A percentile compares a stretch with the other conserved stretches of the same genome.
These are phyloP conservation scores for Hypomecis atomaria DNA, from an alignment of 2,888 invertebrate species.

Conservation along the genomic window DNA sequence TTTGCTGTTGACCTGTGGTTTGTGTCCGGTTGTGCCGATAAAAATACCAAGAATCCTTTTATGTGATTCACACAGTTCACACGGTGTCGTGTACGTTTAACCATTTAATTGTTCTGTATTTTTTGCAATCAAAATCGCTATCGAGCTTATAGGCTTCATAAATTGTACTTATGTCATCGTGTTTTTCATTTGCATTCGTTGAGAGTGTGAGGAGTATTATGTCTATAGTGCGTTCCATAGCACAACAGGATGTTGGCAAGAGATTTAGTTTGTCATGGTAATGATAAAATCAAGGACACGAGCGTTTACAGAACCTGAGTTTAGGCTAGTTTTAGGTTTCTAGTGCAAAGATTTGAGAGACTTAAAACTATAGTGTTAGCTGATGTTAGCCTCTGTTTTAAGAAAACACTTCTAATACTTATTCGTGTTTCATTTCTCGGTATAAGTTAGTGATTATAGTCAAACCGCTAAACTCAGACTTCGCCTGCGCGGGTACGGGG, in stretches of 20 bases:
- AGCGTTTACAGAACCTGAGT: conserved; percentile 8
- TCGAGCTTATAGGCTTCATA: conserved; percentile 44
- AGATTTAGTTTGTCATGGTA: conserved; percentile 14
- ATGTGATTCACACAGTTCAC: conserved; percentile 68
- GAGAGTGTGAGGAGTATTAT: conserved; percentile 4
- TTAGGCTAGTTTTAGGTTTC: neutral
- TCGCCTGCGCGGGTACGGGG: no score
- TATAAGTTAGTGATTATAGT: no score
- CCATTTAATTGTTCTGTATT: conserved; percentile 52
- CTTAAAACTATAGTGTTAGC: no score
- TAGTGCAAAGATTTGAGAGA: no score
- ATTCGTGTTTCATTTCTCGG: no score
- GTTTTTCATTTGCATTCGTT: conserved; percentile 44
- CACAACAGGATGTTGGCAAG: conserved; percentile 18
- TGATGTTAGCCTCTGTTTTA: no score
- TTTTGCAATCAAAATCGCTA: conserved; percentile 59
- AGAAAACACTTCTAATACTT: no score
- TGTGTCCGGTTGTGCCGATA: conserved; percentile 39
- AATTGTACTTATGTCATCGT: conserved; percentile 45
- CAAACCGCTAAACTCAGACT: no score
- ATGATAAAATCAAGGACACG: conserved; percentile 24
- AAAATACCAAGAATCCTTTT: conserved; percentile 59
- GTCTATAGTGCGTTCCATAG: conserved; percentile 1
- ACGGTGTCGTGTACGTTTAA: conserved; percentile 40
- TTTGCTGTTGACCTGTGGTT: conserved; percentile 21